These are phyloP conservation scores for Plecotus auritus DNA, from an alignment of 2,113 vertebrate species.

Conservation along the genomic window DNA sequence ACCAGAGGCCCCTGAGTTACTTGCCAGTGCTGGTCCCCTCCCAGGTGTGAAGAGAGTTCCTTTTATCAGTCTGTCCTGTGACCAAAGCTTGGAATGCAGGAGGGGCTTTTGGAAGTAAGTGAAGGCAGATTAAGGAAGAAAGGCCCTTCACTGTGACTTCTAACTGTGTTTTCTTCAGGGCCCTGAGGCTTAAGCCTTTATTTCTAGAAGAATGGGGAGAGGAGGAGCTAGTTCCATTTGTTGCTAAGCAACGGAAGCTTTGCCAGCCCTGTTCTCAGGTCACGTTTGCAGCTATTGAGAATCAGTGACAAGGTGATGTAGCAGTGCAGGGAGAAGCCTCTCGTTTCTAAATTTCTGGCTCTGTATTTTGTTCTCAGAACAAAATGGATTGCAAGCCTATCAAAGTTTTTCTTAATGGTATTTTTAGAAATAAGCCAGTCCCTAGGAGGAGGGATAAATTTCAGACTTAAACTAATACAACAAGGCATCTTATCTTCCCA, in stretches of 20 bases:
- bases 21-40: neutral
- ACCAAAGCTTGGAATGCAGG: conserved; percentile 47
- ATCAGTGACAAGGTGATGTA: conserved; percentile 64
- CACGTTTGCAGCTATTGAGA: conserved; percentile 58
- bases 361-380: conserved; percentile 34
- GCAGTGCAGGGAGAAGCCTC: neutral
- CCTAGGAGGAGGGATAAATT: neutral
- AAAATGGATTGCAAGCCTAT: conserved; percentile 11
- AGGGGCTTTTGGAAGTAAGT: conserved; percentile 30
- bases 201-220: conserved; percentile 69
- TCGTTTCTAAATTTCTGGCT: conserved; percentile 37
- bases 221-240: conserved; percentile 70
- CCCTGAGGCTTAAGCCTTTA: conserved; percentile 63
- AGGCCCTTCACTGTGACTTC: conserved; percentile 39
- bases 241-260: conserved; percentile 72
- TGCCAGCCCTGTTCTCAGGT: conserved; percentile 39
- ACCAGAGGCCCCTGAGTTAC: neutral
- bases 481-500: neutral
- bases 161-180: conserved; percentile 62
- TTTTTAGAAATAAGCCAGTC: conserved; percentile 29
- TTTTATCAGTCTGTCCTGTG: neutral
- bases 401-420: neutral
- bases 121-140: conserved; percentile 59
- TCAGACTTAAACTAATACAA: neutral
- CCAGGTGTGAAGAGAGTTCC: neutral